Evolutionary conservation across 2,888 invertebrate genomes (phyloP), one percentile per base, ranked within the genome.

Genomic region (Peribatodes rhomboidaria): DNA sequence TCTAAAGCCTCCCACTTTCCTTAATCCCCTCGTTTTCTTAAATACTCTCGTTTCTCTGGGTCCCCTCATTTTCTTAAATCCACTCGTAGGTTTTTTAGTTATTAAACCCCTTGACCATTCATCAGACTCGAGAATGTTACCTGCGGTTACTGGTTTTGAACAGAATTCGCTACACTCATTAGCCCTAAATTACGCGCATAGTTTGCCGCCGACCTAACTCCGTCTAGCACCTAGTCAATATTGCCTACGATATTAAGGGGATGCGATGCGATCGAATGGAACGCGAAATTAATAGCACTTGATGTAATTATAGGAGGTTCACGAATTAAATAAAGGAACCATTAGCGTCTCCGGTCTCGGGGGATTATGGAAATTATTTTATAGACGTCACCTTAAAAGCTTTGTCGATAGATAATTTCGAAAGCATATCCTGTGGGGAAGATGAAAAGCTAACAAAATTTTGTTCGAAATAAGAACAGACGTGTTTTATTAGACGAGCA

Each of bases 281-380:
- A 87, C 85, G 81, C 80, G 80, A 84, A 88, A 86, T 87, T 88
- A 87, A 88, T 85, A 87, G 86, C 87, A 83, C 84, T 87, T 87
- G 79, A 88, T 88, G 86, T 85, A 87, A 89, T 88, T 87, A 88
- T 72, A 76, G 76, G 60, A 80, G 81, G 79, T 79, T 74, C 78
- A 67, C 76, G 78, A 87, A 88, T 88, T 83, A 85, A 85, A 86
- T 88, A 86, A 73, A 81, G 81, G 78, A 77, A 75, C 88, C 87
- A 89, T 89, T 88, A 88, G 80, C 77, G 79, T 71, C 76, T 72
- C 78, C 78, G 77, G 59, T 78, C 78, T 74, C 65, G 61, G 68
- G 78, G 80, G 79, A 83, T 86, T 82, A 85, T 82, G 80, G 81
- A 85, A 84, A 83, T 82, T 79, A 79, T 86, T 83, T 81, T 73